Evolutionary conservation across 2,113 vertebrate genomes (phyloP), one percentile per base, ranked within the genome.

Genomic region (Cebus imitator): DNA sequence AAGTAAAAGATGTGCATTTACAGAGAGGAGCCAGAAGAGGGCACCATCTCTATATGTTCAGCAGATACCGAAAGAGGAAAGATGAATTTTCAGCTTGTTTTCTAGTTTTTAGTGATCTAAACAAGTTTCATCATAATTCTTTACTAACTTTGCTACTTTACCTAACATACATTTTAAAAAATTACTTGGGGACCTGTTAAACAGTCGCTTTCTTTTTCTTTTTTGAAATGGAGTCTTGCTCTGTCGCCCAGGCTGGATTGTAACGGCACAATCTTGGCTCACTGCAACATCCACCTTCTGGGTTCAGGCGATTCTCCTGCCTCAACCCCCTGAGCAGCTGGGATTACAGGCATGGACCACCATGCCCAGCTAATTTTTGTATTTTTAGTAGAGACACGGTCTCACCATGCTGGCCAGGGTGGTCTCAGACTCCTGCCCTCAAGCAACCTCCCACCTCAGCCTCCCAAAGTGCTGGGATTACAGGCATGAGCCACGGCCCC

Each of bases 21-120:
- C 12, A 80, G 57, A 40, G 55, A 91, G 10, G 66, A 45, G 87
- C 95, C 98, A 97, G 73, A 61, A 98, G 98, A 98, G 98, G 98
- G 97, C 98, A 87, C 72, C 97, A 17, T 96, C 64, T 87, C 55
- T 35, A 87, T 32, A 95, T 14, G 27, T 40, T n/a, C 84, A 88
- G 89, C 81, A 81, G 12, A 35, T 4, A 48, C 14, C 20, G 8
- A 68, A 66, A n/a, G 23, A 20, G 0, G 2, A n/a, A 3, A 58
- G 81, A 17, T 21, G 40, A 57, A 80, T 84, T 12, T 97, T 96
- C 43, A 32, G 88, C 68, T n/a, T 30, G 25, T 13, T 90, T 82
- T 68, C 68, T 12, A 43, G 43, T 78, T 84, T 50, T 6, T 27
- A 89, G 23, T 18, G 52, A 90, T 30, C 8, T 70, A 48, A 55